Base-by-base conservation (phyloP, 2,113 vertebrate genomes). In the Oncorhynchus clarkii region DNA sequence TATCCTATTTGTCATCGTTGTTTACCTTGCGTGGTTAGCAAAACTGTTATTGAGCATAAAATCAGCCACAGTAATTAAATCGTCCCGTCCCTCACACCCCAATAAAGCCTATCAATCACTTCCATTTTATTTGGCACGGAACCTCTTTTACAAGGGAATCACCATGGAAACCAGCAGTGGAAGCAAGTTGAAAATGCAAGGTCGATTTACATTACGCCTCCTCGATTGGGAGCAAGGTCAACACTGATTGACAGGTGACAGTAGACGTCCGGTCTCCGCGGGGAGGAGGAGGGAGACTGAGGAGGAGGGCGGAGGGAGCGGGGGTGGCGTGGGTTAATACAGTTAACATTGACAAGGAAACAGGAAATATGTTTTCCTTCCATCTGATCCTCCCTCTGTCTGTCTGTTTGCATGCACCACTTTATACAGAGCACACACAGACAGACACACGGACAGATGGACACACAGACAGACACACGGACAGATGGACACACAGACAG, bases 201-300 rank as follows among this genome's bases (percentile, higher is more conserved):
- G 84, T 90, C 84, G 78, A 89, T 87, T 86, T 78, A 78, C 79
- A 85, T 82, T 5, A 67, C 86, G 85, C 80, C 80, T 72, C 24
- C 88, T 87, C 86, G 88, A 90, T 78, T 80, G 39, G 14, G 72
- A 59, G 71, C 88, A 91, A 92, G 89, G 92, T 91, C 91, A 85
- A 75, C 24, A 34, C 71, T 89, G 90, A 93, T 86, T 91, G 90
- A 86, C 91, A 93, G 84, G 79, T 91, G 90, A 90, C 89, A 90
- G 89, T 62, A 71, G 81, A 86, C 80, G 83, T 81, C 79, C 68
- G 78, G 80, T 85, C 81, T 70, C 79, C 22, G 18, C 20, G 27
- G 71, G 57, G 78, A 18, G 71, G 75, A 2, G 65, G 26, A 72
- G 74, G 73, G 70, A 39, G 0, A 22, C 80, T 71, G 70, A 45